These are phyloP conservation scores for Myiotriccus ornatus DNA, from an alignment of 2,797 vertebrate genomes.

Conservation along the genomic window DNA sequence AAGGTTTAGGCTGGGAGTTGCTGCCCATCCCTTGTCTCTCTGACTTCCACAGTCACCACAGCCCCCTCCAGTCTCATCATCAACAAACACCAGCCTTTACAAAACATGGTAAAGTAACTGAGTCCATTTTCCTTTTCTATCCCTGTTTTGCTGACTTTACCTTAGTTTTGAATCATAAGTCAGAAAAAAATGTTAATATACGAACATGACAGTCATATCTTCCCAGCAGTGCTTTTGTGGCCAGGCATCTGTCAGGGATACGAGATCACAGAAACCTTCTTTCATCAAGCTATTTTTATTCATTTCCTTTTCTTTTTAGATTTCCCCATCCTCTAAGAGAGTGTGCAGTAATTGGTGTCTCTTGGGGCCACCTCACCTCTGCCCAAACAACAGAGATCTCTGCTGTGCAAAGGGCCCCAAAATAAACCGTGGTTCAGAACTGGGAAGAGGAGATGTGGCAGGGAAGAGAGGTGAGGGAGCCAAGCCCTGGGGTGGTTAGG, in stretches of 20 bases:
- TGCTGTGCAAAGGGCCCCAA: not conserved
- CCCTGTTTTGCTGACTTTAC: not conserved
- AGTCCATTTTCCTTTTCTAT: not conserved
- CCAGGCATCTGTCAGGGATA: conserved; percentile 1
- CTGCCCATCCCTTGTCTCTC: not conserved
- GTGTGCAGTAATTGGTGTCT: conserved; percentile 30
- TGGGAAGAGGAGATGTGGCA: not conserved
- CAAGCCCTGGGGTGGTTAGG: not conserved
- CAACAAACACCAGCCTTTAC: not conserved
- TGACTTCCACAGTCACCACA: not conserved
- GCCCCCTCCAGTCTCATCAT: not conserved
- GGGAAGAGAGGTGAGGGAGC: not conserved
- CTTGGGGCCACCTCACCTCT: conserved; percentile 29
- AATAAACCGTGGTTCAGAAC: conserved; percentile 28
- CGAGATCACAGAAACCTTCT: not conserved
- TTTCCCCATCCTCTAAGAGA: conserved; percentile 11
- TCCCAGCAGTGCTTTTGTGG: conserved; percentile 2
- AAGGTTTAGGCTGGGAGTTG: not conserved
- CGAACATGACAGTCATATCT: not conserved
- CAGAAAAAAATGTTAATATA: not conserved
- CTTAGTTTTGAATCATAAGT: not conserved
- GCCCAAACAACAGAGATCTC: not conserved
- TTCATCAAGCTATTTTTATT: conserved; percentile 50
- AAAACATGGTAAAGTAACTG: not conserved
- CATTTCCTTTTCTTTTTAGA: conserved; percentile 18